A percentile compares a stretch with the other conserved stretches of the same genome.
Conservation (phyloP, 35 echinoderm and acorn worm genomes). For the Eucidaris tribuloides region DNA sequence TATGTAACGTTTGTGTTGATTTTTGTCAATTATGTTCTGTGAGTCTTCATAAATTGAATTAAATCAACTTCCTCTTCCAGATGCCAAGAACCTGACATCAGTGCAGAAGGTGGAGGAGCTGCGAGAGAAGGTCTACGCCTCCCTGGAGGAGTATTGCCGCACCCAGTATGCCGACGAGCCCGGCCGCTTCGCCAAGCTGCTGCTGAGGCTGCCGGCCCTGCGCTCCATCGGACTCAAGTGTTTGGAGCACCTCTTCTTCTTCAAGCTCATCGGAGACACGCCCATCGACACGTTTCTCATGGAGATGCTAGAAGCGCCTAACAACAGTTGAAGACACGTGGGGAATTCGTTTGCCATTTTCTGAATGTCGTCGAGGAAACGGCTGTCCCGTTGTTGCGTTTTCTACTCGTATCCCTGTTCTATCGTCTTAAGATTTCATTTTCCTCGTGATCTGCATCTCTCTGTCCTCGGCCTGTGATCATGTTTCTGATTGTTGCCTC, state of each 20-base stretch:
- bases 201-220: constrained; percentile 86
- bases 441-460: too few relatives aligned
- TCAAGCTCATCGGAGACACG: constrained; percentile 96
- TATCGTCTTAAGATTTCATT: too few relatives aligned
- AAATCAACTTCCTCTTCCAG: constrained; percentile 57
- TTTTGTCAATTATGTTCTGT: too few relatives aligned
- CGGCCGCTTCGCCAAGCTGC: constrained; percentile 80
- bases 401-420: too few relatives aligned
- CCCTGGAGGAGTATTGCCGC: constrained; percentile 89
- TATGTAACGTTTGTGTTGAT: too few relatives aligned
- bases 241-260: constrained; percentile 96
- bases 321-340: constrained; percentile 89
- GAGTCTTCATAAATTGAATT: background rate
- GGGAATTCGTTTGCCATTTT: too few relatives aligned
- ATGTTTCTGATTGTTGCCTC: too few relatives aligned
- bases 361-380: too few relatives aligned
- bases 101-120: constrained; percentile 98
- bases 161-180: constrained; percentile 81
- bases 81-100: constrained; percentile 97
- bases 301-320: constrained; percentile 99
- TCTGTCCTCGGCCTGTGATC: too few relatives aligned
- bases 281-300: constrained; percentile 99
- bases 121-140: constrained; percentile 97
- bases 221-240: constrained; percentile 99
- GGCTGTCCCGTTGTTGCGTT: too few relatives aligned